Evolutionary conservation across 2,113 vertebrate species (phyloP), one percentile per base, ranked within the genome.

Genomic region (Gobiocypris rarus): DNA sequence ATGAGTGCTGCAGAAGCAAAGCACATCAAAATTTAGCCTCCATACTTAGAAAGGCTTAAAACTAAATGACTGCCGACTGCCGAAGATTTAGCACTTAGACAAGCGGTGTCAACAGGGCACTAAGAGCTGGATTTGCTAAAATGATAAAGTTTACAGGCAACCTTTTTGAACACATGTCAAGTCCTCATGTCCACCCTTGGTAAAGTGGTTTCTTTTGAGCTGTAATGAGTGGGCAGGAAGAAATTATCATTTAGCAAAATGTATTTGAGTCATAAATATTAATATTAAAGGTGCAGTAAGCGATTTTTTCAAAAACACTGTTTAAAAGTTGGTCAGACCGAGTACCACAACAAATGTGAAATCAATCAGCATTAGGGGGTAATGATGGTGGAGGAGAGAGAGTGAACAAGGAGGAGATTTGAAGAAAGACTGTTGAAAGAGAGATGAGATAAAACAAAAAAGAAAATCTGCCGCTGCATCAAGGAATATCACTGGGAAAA

Each of bases 81-180:
- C 22, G 19, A 52, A 63, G 56, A 80, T 65, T 65, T 79, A 74
- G 8, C 43, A 83, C n/a, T 63, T 54, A 28, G 54, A 59, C 17
- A 63, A 71, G 63, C 24, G 73, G 50, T n/a, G 52, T 85, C 61
- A 85, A 75, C 22, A 31, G n/a, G 45, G 24, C 70, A 11, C 22
- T 71, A 84, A 84, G 13, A 63, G 26, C 52, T 65, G 28, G 48
- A 52, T 48, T 13, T 50, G 13, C 3, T 54, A 19, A 75, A 75
- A 75, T 56, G 0, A n/a, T 14, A 17, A 58, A 24, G 34, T 77
- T 14, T 75, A 75, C 50, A n/a, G 28, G 5, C 9, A 0, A 76
- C 17, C 28, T 56, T 75, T 75, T 4, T 56, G 19, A 76, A 19
- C 50, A 54, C 17, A 54, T 24, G 9, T 74, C 48, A 50, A 5